Evolutionary conservation across 1,140 invertebrate genomes (phyloP).

Genomic region (Drosophila pandora): DNA sequence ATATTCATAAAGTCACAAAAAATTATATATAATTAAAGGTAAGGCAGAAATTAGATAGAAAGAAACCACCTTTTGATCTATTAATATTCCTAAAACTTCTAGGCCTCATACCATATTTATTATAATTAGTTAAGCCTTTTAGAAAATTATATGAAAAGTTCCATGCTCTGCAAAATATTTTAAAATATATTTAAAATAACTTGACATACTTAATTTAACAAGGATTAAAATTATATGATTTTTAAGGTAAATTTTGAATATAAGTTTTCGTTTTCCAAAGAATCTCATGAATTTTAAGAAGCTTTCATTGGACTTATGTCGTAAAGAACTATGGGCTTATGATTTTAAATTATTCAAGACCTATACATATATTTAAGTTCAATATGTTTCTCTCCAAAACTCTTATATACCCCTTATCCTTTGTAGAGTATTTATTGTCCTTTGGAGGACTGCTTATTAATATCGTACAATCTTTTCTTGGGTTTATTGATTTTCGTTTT

Average conservation of each 20-base stretch:
- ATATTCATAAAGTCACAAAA: constrained; percentile 14
- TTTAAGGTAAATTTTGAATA: too few relatives aligned
- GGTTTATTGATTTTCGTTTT: constrained; percentile 53
- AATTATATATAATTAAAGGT: constrained; percentile 5
- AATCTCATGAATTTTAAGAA: too few relatives aligned
- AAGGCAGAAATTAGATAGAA: constrained; percentile 6
- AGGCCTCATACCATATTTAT: not conserved
- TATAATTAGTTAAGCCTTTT: too few relatives aligned
- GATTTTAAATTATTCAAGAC: not conserved
- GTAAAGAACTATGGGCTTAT: too few relatives aligned
- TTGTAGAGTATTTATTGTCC: constrained; percentile 17
- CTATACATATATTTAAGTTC: not conserved
- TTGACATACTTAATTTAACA: too few relatives aligned
- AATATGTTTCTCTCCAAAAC: not conserved
- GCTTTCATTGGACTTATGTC: too few relatives aligned
- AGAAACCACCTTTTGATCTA: constrained; percentile 13
- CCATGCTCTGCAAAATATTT: not conserved
- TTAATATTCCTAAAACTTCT: constrained; percentile 14
- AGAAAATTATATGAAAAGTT: not conserved
- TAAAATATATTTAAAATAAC: not conserved
- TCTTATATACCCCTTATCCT: not conserved
- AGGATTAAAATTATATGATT: too few relatives aligned
- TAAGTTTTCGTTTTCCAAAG: too few relatives aligned
- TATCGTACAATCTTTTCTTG: constrained; percentile 49
- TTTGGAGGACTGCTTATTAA: constrained; percentile 40